Evolutionary conservation across 2,797 vertebrate genomes (phyloP).

Genomic region (Amniataba percoides): DNA sequence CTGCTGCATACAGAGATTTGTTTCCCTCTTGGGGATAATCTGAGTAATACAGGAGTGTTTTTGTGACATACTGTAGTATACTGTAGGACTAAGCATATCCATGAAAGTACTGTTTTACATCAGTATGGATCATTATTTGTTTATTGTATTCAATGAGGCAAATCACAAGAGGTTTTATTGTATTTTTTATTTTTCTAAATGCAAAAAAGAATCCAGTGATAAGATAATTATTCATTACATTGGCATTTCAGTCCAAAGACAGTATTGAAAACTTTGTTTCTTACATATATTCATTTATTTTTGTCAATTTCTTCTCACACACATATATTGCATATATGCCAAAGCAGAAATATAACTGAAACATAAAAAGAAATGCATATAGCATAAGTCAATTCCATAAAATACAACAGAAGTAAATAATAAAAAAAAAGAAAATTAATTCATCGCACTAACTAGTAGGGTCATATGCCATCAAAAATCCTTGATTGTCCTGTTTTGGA

Average conservation of each 20-base stretch:
- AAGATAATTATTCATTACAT: background rate
- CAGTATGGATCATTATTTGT: background rate
- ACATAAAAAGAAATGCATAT: background rate
- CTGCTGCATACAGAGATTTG: conserved; percentile 28
- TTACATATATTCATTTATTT: background rate
- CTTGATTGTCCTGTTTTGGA: background rate
- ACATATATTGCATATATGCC: background rate
- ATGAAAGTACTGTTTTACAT: background rate
- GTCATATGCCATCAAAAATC: background rate
- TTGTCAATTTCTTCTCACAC: background rate
- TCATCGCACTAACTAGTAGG: background rate
- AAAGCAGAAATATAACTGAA: background rate
- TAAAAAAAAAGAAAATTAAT: background rate
- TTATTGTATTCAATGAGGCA: background rate
- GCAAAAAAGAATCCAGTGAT: background rate
- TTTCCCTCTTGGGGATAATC: conserved; percentile 60
- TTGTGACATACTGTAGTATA: background rate
- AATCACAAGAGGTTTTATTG: background rate
- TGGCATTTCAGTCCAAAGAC: background rate
- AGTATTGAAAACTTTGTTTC: background rate
- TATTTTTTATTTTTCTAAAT: conserved; percentile 11
- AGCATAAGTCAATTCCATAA: background rate
- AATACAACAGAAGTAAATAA: background rate
- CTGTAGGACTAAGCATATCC: background rate
- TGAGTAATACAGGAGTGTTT: background rate